phyloP scores from a whole-genome alignment of 2,888 invertebrate species.

The Acronicta aceris region DNA sequence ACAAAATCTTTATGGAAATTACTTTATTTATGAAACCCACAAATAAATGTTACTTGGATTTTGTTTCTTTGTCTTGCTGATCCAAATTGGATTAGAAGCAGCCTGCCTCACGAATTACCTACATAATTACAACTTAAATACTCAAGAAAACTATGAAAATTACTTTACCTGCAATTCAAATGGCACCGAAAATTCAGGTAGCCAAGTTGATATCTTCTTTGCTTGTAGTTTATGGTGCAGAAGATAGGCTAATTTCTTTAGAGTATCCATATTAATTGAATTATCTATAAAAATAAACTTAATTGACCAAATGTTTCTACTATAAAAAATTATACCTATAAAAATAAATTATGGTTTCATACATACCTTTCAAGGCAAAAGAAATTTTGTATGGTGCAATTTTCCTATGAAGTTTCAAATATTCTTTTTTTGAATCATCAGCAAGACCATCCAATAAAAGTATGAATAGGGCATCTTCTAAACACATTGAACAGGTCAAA shows the following conservation, averaged over 20 bases:
- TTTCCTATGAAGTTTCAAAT: constrained; percentile 91
- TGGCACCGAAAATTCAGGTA: constrained; percentile 72
- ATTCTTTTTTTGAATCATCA: constrained; percentile 86
- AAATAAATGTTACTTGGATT: no score
- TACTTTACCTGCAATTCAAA: constrained; percentile 70
- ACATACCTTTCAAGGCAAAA: constrained; percentile 82
- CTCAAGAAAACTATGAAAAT: not conserved
- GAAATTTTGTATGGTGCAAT: constrained; percentile 94
- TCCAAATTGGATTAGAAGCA: no score
- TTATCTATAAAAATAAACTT: constrained; percentile 58
- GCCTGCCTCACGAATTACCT: no score
- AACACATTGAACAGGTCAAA: constrained; percentile 83
- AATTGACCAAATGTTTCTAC: not conserved
- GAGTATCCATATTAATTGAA: constrained; percentile 50
- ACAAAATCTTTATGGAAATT: no score
- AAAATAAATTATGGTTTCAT: not conserved
- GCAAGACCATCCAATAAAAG: constrained; percentile 89
- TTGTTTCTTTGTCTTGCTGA: no score
- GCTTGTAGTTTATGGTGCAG: constrained; percentile 68
- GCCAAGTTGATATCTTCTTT: constrained; percentile 72
- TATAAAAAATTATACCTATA: no score
- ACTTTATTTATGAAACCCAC: no score
- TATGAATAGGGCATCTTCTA: constrained; percentile 87
- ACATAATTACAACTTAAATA: no score
- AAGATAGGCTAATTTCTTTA: constrained; percentile 71